Percentiles rank a stretch among this genome's conserved stretches.
Conservation (phyloP, 2,113 vertebrate genomes). For the Gopherus evgoodei region DNA sequence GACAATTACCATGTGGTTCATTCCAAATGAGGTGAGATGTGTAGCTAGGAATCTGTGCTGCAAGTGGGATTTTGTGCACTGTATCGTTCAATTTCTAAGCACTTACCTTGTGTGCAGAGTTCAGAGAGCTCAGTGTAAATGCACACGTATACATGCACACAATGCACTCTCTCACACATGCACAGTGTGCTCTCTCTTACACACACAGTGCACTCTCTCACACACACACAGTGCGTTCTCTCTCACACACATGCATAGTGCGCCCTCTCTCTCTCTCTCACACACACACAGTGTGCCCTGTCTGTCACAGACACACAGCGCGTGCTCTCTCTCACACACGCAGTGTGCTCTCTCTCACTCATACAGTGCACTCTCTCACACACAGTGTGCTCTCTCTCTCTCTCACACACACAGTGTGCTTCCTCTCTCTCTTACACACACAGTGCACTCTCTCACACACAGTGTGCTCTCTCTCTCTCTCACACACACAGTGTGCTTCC, state of each 20-base stretch:
- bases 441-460: no score
- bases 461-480: no score
- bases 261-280: background rate
- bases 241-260: no score
- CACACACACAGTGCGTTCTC: background rate
- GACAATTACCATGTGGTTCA: rapidly evolving
- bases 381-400: no score
- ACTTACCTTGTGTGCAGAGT: background rate
- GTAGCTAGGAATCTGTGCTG: background rate
- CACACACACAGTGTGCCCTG: background rate
- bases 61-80: rapidly evolving
- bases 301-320: background rate
- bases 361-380: no score
- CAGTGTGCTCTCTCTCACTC: no score
- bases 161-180: no score
- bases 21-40: background rate
- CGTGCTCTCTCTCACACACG: no score
- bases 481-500: background rate
- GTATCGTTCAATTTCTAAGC: background rate
- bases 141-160: background rate
- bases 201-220: no score
- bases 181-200: background rate
- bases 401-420: no score
- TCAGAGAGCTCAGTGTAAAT: rapidly evolving
- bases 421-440: no score